phyloP scores from a whole-genome alignment of 2,888 invertebrate genomes.

The Polietes domitor region DNA sequence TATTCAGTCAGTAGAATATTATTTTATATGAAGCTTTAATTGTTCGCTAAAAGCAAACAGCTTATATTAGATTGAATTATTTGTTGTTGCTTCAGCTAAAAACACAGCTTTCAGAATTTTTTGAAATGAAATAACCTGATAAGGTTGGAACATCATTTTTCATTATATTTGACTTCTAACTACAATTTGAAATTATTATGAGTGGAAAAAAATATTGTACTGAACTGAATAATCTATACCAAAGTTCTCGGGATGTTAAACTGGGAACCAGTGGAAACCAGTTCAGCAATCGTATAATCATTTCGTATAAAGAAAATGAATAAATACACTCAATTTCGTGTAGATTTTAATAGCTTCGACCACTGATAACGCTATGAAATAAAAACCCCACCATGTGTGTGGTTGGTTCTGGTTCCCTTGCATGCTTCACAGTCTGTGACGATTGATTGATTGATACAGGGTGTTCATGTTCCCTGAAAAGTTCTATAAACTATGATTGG shows the following conservation, averaged over 20 bases:
- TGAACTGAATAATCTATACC: slow-evolving; percentile 47
- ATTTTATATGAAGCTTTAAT: slow-evolving; percentile 16
- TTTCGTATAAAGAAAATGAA: slow-evolving; percentile 49
- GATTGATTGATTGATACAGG: slow-evolving; percentile 39
- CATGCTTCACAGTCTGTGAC: slow-evolving; percentile 13
- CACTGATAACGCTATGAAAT: slow-evolving; percentile 56
- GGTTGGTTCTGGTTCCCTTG: slow-evolving; percentile 25
- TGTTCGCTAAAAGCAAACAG: neutral
- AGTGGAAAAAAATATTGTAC: slow-evolving; percentile 26
- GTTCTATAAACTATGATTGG: neutral
- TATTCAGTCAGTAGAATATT: slow-evolving; percentile 21
- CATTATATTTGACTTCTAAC: slow-evolving; percentile 4
- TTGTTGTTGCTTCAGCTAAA: slow-evolving; percentile 24
- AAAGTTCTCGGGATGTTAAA: slow-evolving; percentile 57
- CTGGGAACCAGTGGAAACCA: slow-evolving; percentile 44
- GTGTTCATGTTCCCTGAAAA: slow-evolving; percentile 23
- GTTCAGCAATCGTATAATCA: slow-evolving; percentile 55
- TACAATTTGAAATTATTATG: neutral
- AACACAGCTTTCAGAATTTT: slow-evolving; percentile 32
- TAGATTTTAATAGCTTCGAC: slow-evolving; percentile 20
- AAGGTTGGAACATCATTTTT: slow-evolving; percentile 20
- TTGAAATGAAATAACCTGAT: slow-evolving; percentile 35
- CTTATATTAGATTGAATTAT: neutral
- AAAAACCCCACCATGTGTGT: slow-evolving; percentile 57
- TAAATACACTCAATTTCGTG: slow-evolving; percentile 31